These are phyloP conservation scores for Recurvirostra avosetta DNA, from an alignment of 2,113 vertebrate species.

Conservation along the genomic window DNA sequence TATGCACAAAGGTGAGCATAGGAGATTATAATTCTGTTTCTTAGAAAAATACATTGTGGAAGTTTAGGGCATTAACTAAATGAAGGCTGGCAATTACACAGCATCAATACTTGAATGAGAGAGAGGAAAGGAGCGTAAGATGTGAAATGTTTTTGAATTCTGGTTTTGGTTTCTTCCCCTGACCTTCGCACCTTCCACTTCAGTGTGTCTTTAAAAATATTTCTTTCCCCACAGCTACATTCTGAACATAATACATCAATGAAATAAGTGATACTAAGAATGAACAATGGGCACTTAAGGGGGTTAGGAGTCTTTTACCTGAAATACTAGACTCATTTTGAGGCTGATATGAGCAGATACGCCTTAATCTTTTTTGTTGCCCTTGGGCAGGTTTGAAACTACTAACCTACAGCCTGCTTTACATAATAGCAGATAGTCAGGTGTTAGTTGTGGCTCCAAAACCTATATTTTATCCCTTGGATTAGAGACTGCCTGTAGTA, in stretches of 20 bases:
- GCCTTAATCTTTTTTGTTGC: not conserved
- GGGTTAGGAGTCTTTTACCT: not conserved
- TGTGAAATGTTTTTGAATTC: not conserved
- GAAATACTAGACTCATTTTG: not conserved
- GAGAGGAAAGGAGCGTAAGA: not conserved
- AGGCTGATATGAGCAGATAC: not conserved
- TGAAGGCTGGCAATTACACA: not conserved
- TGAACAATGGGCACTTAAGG: not conserved
- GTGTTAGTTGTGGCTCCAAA: not conserved
- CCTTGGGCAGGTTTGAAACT: not conserved
- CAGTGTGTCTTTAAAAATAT: not conserved
- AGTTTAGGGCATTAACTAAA: not conserved
- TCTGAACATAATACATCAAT: not conserved
- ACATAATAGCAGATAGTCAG: not conserved
- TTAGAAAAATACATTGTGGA: not conserved
- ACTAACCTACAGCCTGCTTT: not conserved
- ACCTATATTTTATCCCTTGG: not conserved
- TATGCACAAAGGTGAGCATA: not conserved
- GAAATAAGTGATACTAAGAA: conserved; percentile 11
- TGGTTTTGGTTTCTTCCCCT: not conserved
- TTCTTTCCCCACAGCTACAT: not conserved
- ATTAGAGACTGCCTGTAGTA: not conserved
- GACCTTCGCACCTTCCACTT: not conserved
- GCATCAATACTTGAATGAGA: not conserved
- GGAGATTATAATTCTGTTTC: not conserved